Percentiles rank a stretch among this genome's conserved stretches.
phyloP scores from a whole-genome alignment of 2,113 vertebrate genomes.

The Holacanthus passer region DNA sequence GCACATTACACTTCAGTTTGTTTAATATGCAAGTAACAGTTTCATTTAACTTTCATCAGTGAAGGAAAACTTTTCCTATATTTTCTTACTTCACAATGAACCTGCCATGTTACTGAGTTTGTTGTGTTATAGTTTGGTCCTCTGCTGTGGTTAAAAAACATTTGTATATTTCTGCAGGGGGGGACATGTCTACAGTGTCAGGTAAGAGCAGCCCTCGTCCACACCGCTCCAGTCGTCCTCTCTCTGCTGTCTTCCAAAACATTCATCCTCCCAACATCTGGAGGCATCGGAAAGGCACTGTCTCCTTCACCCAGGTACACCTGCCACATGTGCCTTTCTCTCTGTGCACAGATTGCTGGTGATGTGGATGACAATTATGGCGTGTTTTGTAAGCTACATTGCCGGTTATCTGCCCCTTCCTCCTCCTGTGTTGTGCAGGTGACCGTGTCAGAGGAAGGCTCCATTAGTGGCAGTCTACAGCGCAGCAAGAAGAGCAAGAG shows the following conservation, averaged over 20 bases:
- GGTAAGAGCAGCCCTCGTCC: conserved; percentile 78
- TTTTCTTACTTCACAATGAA: not conserved
- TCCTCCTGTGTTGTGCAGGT: conserved; percentile 81
- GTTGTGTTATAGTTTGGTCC: not conserved
- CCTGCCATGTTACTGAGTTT: not conserved
- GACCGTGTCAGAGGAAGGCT: conserved; percentile 89
- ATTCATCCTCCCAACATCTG: conserved; percentile 92
- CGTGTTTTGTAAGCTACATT: not conserved
- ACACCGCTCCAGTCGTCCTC: conserved; percentile 87
- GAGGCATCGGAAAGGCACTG: conserved; percentile 92
- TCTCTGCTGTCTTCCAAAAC: conserved; percentile 94
- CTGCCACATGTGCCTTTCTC: not conserved
- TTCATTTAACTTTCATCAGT: not conserved
- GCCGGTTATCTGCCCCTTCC: not conserved
- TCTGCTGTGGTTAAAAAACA: conserved; percentile 13
- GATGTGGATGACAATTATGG: not conserved
- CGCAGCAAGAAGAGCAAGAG: conserved; percentile 93
- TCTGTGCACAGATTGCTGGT: not conserved
- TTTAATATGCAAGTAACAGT: not conserved
- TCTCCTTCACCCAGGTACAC: conserved; percentile 89
- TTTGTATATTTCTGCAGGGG: conserved; percentile 61
- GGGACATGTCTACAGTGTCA: conserved; percentile 39
- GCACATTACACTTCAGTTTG: not conserved
- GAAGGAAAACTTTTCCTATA: not conserved
- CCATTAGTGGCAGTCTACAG: conserved; percentile 91